Conservation (phyloP, 2,888 invertebrate species). For the Dromius quadrimaculatus region DNA sequence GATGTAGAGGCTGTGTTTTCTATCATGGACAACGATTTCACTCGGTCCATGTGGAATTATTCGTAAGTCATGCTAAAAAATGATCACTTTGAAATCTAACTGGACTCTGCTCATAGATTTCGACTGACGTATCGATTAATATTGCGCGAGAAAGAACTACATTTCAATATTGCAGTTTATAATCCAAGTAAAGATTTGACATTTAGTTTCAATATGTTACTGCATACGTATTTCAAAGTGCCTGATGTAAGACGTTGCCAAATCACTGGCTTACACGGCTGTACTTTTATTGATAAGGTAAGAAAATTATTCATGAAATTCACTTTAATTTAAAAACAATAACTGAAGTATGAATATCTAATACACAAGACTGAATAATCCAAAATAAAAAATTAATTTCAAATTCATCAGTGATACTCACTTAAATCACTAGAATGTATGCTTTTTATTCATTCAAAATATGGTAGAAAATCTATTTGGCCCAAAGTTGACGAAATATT, state of each 20-base stretch:
- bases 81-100: neutral
- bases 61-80: conserved; percentile 72
- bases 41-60: conserved; percentile 94
- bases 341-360: too few relatives aligned
- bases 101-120: conserved; percentile 72
- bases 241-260: conserved; percentile 92
- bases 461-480: too few relatives aligned
- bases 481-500: too few relatives aligned
- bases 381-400: too few relatives aligned
- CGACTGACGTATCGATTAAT: conserved; percentile 93
- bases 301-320: too few relatives aligned
- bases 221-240: conserved; percentile 97
- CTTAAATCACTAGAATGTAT: too few relatives aligned
- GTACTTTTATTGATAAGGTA: conserved; percentile 78
- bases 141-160: conserved; percentile 89
- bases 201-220: conserved; percentile 90
- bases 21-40: conserved; percentile 92
- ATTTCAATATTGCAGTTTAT: conserved; percentile 93
- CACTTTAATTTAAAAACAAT: too few relatives aligned
- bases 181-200: conserved; percentile 93
- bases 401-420: too few relatives aligned
- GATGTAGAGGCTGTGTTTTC: conserved; percentile 94
- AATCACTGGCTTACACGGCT: conserved; percentile 92
- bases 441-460: too few relatives aligned
- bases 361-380: too few relatives aligned